phyloP scores from a whole-genome alignment of 2,888 invertebrate species.

The Trichacis sp. region DNA sequence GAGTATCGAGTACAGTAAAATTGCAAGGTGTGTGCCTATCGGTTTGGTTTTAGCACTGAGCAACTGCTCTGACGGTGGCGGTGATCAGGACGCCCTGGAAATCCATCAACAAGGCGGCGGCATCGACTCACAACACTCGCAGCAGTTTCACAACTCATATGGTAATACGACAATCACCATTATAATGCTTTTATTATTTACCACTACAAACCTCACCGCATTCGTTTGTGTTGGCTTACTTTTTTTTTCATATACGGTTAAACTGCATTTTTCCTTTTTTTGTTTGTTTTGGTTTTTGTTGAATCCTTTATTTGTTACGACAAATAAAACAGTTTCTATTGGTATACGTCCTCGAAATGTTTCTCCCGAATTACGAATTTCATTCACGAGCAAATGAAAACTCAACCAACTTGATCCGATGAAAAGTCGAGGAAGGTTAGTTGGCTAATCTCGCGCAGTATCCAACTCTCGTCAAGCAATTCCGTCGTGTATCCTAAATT shows the following conservation, averaged over 20 bases:
- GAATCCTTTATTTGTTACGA: too few relatives aligned
- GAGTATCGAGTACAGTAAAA: constrained; percentile 63
- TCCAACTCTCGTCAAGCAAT: too few relatives aligned
- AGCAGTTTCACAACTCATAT: constrained; percentile 70
- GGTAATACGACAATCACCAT: constrained; percentile 67
- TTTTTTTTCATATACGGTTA: too few relatives aligned
- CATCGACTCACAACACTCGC: constrained; percentile 68
- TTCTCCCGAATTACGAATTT: too few relatives aligned
- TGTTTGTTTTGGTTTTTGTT: too few relatives aligned
- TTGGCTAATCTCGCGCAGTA: neutral
- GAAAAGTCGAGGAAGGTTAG: constrained; percentile 1
- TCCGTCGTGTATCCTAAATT: too few relatives aligned
- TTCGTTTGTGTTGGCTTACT: constrained; percentile 26
- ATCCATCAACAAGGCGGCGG: constrained; percentile 67
- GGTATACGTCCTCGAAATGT: too few relatives aligned
- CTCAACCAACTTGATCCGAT: neutral
- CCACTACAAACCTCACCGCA: constrained; percentile 50
- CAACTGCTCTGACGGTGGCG: constrained; percentile 69
- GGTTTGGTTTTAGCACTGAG: constrained; percentile 70
- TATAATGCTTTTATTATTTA: constrained; percentile 36
- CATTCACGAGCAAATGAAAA: neutral
- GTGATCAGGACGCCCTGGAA: constrained; percentile 68
- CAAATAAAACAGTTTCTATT: too few relatives aligned
- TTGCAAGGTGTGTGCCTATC: constrained; percentile 69
- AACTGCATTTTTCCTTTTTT: neutral